Evolutionary conservation across 1,140 invertebrate species (phyloP).

Genomic region (Nilaparvata lugens): DNA sequence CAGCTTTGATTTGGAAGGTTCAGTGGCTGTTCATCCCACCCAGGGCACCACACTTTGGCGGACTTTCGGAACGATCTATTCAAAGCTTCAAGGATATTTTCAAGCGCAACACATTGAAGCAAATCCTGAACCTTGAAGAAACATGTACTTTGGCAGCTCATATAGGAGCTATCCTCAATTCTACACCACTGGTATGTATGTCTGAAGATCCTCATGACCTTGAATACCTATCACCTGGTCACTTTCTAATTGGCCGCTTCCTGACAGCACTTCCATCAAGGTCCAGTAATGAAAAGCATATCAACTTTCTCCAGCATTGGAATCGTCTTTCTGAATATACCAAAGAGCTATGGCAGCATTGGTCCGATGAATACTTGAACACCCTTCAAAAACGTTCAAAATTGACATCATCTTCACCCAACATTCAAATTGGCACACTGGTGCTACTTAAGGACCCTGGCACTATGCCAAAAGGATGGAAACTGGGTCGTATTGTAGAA

Average conservation of each 20-base stretch:
- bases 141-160: conserved; percentile 26
- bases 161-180: conserved; percentile 30
- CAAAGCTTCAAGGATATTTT: conserved; percentile 22
- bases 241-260: conserved; percentile 29
- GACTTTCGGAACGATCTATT: conserved; percentile 28
- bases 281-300: conserved; percentile 17
- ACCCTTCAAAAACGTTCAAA: conserved; percentile 27
- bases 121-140: conserved; percentile 23
- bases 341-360: conserved; percentile 32
- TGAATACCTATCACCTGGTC: conserved; percentile 25
- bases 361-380: conserved; percentile 30
- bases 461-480: conserved; percentile 30
- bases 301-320: conserved; percentile 22
- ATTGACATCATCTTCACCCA: conserved; percentile 18
- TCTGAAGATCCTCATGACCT: conserved; percentile 25
- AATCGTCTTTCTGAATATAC: conserved; percentile 23
- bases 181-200: conserved; percentile 22
- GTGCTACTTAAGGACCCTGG: conserved; percentile 33
- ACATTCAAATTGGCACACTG: conserved; percentile 25
- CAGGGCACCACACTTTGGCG: conserved; percentile 25
- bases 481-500: conserved; percentile 27
- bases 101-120: too few species aligned
- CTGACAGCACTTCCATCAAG: conserved; percentile 30
- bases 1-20: background rate
- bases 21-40: conserved; percentile 29